A percentile compares a stretch with the other conserved stretches of the same genome.
phyloP scores from a whole-genome alignment of 2,113 vertebrate genomes.

The Gallinago jamesoni region DNA sequence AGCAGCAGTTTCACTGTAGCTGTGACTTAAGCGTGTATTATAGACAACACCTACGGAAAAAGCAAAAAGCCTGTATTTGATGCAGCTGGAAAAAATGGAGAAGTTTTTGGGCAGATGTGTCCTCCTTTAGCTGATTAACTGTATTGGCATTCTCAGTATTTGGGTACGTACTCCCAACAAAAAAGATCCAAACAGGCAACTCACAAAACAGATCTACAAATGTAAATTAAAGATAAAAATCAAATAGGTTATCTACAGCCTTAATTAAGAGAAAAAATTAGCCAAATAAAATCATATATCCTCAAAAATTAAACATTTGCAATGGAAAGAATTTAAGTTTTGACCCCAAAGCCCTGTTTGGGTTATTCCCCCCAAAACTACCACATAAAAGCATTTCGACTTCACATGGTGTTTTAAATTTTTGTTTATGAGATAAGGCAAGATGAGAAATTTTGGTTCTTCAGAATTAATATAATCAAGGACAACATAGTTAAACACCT shows the following conservation, averaged over 20 bases:
- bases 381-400: neutral
- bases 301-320: neutral
- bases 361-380: neutral
- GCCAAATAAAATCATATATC: neutral
- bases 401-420: neutral
- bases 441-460: neutral
- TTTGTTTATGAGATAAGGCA: neutral
- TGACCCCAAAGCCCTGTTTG: neutral
- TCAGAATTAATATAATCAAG: neutral
- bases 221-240: neutral
- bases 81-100: neutral
- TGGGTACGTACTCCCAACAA: neutral
- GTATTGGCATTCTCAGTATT: neutral
- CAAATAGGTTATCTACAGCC: neutral
- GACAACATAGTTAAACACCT: neutral
- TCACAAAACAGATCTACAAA: neutral
- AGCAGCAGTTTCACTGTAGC: neutral
- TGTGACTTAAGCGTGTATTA: neutral
- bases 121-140: neutral
- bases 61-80: neutral
- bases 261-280: neutral
- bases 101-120: neutral
- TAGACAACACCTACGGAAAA: neutral
- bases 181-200: neutral
- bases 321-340: neutral